phyloP scores from a whole-genome alignment of 2,888 invertebrate species.

The Polydrusus tereticollis region DNA sequence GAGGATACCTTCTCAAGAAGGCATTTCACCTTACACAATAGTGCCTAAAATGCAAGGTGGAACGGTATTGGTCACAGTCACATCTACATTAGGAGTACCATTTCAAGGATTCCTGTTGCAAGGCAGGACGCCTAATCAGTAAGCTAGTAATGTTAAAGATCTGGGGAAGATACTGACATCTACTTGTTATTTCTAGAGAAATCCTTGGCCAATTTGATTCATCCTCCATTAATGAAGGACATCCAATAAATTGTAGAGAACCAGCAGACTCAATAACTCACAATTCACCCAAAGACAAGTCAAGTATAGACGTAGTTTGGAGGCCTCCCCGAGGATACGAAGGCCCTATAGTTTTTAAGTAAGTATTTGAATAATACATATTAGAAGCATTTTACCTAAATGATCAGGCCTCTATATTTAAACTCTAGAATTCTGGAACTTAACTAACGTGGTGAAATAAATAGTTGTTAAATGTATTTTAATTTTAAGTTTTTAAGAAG shows the following conservation, averaged over 20 bases:
- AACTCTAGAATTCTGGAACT: too few species aligned
- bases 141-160: too few species aligned
- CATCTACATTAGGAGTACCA: constrained; percentile 70
- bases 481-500: too few species aligned
- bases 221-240: constrained; percentile 62
- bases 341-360: constrained; percentile 86
- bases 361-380: constrained; percentile 63
- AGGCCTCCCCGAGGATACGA: constrained; percentile 80
- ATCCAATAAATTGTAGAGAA: constrained; percentile 75
- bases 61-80: constrained; percentile 68
- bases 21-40: constrained; percentile 71
- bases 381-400: too few species aligned
- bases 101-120: constrained; percentile 76
- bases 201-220: constrained; percentile 67
- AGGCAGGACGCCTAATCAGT: constrained; percentile 57
- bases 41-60: constrained; percentile 64
- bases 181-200: constrained; percentile 63
- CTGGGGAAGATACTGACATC: too few species aligned
- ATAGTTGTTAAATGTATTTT: too few species aligned
- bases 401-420: too few species aligned
- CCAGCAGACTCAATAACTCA: constrained; percentile 84
- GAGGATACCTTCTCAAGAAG: constrained; percentile 70
- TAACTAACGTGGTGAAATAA: too few species aligned
- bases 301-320: constrained; percentile 81
- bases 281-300: constrained; percentile 72